These are phyloP conservation scores for Syrrhaptes paradoxus DNA, from an alignment of 2,113 vertebrate species.

Conservation along the genomic window DNA sequence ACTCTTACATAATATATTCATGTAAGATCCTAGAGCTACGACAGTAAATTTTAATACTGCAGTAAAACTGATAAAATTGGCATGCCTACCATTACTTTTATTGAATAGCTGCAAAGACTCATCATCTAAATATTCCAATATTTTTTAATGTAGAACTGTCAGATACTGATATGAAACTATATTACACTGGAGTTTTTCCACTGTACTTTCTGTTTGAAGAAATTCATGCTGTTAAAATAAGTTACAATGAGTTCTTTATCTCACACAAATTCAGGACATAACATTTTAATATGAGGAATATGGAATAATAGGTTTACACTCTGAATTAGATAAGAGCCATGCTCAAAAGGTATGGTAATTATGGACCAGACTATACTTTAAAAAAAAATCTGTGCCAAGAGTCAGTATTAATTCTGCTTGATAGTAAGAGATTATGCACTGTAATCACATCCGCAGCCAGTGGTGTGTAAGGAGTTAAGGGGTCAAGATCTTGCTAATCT, in stretches of 20 bases:
- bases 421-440: not conserved
- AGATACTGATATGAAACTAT: not conserved
- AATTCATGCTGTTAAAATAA: not conserved
- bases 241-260: not conserved
- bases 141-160: not conserved
- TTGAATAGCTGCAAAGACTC: not conserved
- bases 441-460: not conserved
- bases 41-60: not conserved
- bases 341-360: not conserved
- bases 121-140: not conserved
- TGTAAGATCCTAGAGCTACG: not conserved
- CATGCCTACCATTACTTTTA: not conserved
- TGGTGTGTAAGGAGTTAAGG: not conserved
- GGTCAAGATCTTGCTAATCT: not conserved
- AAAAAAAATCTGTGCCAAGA: not conserved
- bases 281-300: not conserved
- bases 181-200: not conserved
- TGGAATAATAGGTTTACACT: not conserved
- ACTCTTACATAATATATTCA: not conserved
- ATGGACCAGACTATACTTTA: not conserved
- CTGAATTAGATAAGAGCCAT: not conserved
- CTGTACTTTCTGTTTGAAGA: not conserved
- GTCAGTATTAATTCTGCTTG: not conserved
- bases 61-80: not conserved
- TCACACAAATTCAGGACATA: not conserved